phyloP scores from a whole-genome alignment of 2,113 vertebrate genomes.

The Dasypus novemcinctus region DNA sequence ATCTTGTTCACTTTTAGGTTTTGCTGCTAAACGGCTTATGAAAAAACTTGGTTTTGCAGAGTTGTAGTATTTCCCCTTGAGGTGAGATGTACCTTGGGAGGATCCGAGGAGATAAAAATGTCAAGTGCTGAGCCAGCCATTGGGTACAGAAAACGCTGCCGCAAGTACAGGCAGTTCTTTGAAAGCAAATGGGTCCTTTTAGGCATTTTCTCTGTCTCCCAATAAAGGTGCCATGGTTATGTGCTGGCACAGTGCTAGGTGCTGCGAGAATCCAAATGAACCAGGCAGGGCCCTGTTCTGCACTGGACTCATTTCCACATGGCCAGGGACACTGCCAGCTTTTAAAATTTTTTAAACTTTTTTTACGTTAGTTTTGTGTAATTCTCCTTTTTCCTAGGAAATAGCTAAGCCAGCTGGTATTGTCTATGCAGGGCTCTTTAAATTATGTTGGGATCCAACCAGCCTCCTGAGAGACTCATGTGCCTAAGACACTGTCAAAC shows the following conservation, averaged over 20 bases:
- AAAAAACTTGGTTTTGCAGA: background rate
- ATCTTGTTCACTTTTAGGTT: background rate
- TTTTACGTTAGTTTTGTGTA: background rate
- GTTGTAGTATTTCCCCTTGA: background rate
- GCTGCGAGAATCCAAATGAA: background rate
- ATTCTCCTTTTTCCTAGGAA: background rate
- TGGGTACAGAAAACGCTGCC: background rate
- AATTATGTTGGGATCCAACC: background rate
- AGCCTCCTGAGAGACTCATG: background rate
- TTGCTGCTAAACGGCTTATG: background rate
- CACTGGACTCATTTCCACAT: rapidly evolving
- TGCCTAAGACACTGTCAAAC: background rate
- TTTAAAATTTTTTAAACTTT: background rate
- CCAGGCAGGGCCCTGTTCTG: background rate
- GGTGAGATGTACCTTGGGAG: background rate
- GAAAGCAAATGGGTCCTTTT: background rate
- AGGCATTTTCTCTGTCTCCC: background rate
- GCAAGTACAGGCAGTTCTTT: background rate
- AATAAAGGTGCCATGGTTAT: background rate
- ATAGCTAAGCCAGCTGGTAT: background rate
- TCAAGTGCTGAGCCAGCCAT: background rate
- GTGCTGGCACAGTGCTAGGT: background rate
- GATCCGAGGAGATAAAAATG: background rate
- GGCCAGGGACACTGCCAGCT: background rate
- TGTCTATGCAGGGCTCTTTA: background rate